phyloP scores from a whole-genome alignment of 1,140 invertebrate species.

The Drosophila hydei region DNA sequence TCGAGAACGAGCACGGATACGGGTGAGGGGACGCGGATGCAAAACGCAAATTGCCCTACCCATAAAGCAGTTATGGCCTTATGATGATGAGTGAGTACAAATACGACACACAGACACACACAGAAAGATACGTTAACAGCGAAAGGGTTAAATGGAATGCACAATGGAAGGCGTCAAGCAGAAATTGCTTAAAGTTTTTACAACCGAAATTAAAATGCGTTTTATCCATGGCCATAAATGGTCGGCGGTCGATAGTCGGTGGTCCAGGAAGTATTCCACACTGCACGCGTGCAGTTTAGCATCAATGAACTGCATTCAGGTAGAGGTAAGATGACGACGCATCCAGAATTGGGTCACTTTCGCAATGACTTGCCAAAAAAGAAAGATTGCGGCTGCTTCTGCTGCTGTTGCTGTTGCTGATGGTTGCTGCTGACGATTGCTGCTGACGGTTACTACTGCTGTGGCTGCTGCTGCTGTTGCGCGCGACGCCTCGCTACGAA shows the following conservation, averaged over 20 bases:
- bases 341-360: conserved; percentile 76
- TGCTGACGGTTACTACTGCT: conserved; percentile 17
- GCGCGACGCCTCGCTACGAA: conserved; percentile 74
- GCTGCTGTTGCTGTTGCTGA: conserved; percentile 20
- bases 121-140: conserved; percentile 47
- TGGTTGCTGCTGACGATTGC: conserved; percentile 21
- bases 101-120: conserved; percentile 24
- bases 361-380: conserved; percentile 79
- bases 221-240: conserved; percentile 74
- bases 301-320: conserved; percentile 72
- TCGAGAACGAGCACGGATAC: not conserved
- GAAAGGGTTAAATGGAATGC: conserved; percentile 74
- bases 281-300: conserved; percentile 59
- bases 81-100: conserved; percentile 62
- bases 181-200: conserved; percentile 63
- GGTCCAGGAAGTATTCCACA: conserved; percentile 65
- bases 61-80: conserved; percentile 60
- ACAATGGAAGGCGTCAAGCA: conserved; percentile 72
- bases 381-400: conserved; percentile 49
- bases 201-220: conserved; percentile 74
- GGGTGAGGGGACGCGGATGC: conserved; percentile 6
- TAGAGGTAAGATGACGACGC: conserved; percentile 37
- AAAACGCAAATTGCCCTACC: conserved; percentile 31
- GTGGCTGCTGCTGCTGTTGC: conserved; percentile 53
- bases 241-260: conserved; percentile 13